Evolutionary conservation across 2,113 vertebrate species (phyloP).

Genomic region (Gopherus flavomarginatus): DNA sequence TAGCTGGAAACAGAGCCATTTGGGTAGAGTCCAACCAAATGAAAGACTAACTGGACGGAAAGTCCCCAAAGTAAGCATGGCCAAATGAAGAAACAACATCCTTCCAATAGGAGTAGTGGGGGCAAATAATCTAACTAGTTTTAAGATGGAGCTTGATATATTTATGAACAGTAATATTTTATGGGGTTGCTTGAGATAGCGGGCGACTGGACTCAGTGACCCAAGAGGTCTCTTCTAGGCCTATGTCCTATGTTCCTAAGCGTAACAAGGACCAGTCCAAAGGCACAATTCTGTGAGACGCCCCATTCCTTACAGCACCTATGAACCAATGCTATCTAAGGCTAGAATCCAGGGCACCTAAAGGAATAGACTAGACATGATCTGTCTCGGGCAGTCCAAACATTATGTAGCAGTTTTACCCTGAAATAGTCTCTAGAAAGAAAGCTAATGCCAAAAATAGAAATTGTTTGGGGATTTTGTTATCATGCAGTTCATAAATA

Average conservation of each 20-base stretch:
- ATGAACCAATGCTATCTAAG: neutral
- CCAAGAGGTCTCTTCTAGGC: neutral
- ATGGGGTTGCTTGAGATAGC: neutral
- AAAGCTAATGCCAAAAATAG: neutral
- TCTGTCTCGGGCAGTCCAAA: neutral
- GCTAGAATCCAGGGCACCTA: neutral
- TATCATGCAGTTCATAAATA: neutral
- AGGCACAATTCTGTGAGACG: neutral
- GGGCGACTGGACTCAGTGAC: neutral
- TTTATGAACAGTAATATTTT: neutral
- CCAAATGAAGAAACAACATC: neutral
- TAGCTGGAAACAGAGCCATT: slow-evolving; percentile 40
- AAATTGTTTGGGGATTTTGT: neutral
- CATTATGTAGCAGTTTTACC: neutral
- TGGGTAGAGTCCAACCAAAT: neutral
- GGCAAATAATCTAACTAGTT: neutral
- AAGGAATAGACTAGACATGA: neutral
- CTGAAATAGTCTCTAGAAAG: neutral
- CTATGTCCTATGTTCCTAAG: neutral
- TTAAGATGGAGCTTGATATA: neutral
- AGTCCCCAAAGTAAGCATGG: neutral
- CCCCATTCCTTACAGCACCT: neutral
- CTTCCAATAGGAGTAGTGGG: neutral
- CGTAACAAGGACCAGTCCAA: neutral
- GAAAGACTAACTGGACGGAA: neutral